phyloP scores from a whole-genome alignment of 2,113 vertebrate species.

The Tupaia chinensis region DNA sequence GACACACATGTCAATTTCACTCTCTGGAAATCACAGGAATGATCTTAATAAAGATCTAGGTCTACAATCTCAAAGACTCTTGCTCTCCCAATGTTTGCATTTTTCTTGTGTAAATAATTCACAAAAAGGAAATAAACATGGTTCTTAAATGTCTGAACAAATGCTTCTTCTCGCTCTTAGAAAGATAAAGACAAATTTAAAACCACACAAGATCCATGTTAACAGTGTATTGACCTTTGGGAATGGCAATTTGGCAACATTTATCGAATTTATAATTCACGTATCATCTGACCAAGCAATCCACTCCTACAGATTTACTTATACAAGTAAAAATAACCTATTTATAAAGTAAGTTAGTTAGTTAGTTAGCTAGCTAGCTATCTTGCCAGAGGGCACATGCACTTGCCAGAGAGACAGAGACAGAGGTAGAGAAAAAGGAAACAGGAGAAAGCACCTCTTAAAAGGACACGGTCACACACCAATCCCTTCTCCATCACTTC shows the following conservation, averaged over 20 bases:
- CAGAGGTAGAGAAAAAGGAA: too few species aligned
- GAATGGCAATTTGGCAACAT: background rate
- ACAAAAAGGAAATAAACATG: slow-evolving; percentile 9
- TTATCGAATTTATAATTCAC: background rate
- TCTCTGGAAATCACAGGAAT: slow-evolving; percentile 14
- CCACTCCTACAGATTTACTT: background rate
- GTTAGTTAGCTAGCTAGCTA: too few species aligned
- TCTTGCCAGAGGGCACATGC: too few species aligned
- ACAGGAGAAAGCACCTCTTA: too few species aligned
- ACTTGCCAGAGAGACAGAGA: too few species aligned
- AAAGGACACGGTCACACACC: too few species aligned
- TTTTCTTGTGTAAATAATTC: background rate
- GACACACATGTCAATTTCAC: background rate
- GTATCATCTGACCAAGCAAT: background rate
- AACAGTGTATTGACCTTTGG: background rate
- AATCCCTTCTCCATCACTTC: too few species aligned
- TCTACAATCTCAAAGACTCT: background rate
- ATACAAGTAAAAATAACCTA: background rate
- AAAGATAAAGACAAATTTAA: slow-evolving; percentile 13
- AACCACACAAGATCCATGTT: background rate
- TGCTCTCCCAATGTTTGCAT: background rate
- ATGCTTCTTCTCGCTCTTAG: background rate
- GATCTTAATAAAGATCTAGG: background rate
- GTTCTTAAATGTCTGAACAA: background rate
- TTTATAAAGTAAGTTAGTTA: background rate